A percentile compares a stretch with the other conserved stretches of the same genome.
phyloP scores from a whole-genome alignment of 2,888 invertebrate species.

The Sesia apiformis region DNA sequence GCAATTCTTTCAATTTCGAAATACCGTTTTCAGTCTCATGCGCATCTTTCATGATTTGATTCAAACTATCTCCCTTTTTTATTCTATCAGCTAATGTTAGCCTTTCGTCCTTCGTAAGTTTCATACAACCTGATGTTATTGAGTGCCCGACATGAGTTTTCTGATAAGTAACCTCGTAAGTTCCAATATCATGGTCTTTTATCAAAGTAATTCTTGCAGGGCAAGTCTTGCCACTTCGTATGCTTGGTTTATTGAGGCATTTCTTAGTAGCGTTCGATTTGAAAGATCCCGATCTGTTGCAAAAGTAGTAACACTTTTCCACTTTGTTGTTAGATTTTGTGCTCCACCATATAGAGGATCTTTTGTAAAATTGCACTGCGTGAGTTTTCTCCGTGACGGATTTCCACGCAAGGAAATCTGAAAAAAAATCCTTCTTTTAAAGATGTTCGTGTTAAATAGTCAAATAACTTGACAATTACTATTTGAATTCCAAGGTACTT shows the following conservation, averaged over 20 bases:
- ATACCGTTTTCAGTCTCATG: not conserved
- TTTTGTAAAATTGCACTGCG: not conserved
- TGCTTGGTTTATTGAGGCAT: not conserved
- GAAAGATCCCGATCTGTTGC: not conserved
- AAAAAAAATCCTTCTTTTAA: not conserved
- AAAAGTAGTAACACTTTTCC: slow-evolving; percentile 2
- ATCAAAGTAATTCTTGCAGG: slow-evolving; percentile 2
- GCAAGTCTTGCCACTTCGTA: slow-evolving; percentile 3
- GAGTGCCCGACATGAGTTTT: slow-evolving; percentile 1
- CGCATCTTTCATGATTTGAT: not conserved
- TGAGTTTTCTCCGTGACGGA: not conserved
- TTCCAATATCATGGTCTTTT: not conserved
- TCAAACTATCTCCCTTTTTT: not conserved
- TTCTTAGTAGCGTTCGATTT: not conserved
- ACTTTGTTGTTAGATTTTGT: not conserved
- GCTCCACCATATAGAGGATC: not conserved
- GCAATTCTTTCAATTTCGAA: not conserved
- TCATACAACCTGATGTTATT: not conserved
- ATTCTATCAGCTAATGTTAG: not conserved
- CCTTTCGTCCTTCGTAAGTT: slow-evolving; percentile 1
- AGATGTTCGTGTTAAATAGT: too few relatives aligned
- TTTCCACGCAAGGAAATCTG: slow-evolving; percentile 3
- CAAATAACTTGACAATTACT: too few relatives aligned
- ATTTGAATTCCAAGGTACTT: too few relatives aligned
- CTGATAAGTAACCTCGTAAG: not conserved